Conservation (phyloP, 1,140 invertebrate genomes). For the Pristionchus pacificus region DNA sequence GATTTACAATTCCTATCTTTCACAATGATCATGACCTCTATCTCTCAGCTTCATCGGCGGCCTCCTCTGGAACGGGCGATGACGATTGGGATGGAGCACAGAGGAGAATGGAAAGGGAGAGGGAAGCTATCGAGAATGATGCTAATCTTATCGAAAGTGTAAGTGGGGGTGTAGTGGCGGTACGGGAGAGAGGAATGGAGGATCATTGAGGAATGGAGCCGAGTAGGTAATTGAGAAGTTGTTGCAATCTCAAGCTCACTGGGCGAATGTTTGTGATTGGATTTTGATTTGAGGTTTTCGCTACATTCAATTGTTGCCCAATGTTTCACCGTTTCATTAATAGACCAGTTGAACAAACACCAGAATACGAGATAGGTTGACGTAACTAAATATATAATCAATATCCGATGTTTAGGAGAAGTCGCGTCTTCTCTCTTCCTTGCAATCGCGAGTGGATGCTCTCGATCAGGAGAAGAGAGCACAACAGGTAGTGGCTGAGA, state of each 20-base stretch:
- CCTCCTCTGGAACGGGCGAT: constrained; percentile 53
- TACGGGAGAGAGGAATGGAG: not conserved
- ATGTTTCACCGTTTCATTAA: no score
- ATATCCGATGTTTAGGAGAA: constrained; percentile 64
- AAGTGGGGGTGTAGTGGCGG: not conserved
- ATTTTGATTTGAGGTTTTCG: no score
- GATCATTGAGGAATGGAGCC: no score
- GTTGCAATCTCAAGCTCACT: no score
- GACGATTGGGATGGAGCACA: constrained; percentile 61
- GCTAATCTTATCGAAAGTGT: constrained; percentile 62
- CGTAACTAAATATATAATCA: no score
- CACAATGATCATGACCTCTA: constrained; percentile 6
- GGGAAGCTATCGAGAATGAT: constrained; percentile 62
- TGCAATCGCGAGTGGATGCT: constrained; percentile 65
- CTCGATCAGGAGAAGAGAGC: constrained; percentile 64
- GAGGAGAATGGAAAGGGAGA: constrained; percentile 63
- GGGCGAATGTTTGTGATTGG: no score
- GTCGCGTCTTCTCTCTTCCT: constrained; percentile 65
- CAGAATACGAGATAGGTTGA: no score
- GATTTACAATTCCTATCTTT: no score
- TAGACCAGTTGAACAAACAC: no score
- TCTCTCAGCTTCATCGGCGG: not conserved
- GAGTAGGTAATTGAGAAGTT: no score
- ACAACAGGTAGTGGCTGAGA: constrained; percentile 59
- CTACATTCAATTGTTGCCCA: no score